Base-by-base conservation (phyloP, 2,113 vertebrate species). In the Vanacampus margaritifer region DNA sequence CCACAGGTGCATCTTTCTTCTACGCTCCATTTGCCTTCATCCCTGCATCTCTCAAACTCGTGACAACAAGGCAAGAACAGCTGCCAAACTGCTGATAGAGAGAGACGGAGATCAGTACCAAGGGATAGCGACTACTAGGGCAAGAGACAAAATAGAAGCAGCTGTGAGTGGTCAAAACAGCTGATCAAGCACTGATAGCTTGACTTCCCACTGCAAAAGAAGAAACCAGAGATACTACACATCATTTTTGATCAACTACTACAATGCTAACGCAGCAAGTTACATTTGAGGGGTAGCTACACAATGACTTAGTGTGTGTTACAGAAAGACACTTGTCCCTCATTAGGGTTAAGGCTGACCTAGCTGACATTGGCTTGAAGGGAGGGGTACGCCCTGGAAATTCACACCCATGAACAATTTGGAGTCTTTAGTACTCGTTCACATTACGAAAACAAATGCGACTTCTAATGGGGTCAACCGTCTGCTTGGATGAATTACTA, bases 141-240 rank as follows among this genome's bases (percentile, higher is more conserved):
- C 76, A 68, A 23, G 71, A 84, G 78, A 87, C 84, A 69, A 76
- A 86, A 84, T 70, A 73, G 76, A 71, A 81, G 80, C 84, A 90
- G 88, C 82, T 86, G 84, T 80, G 87, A 91, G 63, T 3, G 59
- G 65, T 53, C 74, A 39, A 82, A 87, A 86, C 91, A 91, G 91
- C 89, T 91, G 90, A 91, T 85, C 72, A 88, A 83, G 85, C 89
- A 84, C 45, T 59, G 79, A 84, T 65, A 59, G 72, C 65, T 74
- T 51, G 54, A 70, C 84, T 68, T 54, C 75, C 53, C 65, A 43
- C 53, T 58, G 65, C 61, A 57, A 1, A 28, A 39, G 77, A 65
- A 67, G 60, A 64, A 71, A 71, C 73, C 65, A 79, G 81, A 81
- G 78, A 83, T 37, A 72, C 65, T 37, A 59, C 24, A 71, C 68